Evolutionary conservation across 2,797 vertebrate genomes (phyloP).

Genomic region (Pelobates cultripes): DNA sequence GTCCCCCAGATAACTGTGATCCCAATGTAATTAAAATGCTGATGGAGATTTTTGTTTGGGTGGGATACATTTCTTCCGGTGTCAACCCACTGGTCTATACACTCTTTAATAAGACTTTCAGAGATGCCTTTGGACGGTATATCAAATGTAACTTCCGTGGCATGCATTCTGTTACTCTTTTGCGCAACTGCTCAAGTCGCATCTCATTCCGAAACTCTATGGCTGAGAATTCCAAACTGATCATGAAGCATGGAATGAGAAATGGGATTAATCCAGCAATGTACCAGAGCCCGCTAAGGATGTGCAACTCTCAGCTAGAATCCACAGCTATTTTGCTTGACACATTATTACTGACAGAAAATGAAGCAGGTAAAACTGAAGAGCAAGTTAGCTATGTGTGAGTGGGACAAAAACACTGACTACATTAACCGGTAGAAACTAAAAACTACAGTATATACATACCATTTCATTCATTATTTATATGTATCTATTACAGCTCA

Average conservation of each 20-base stretch:
- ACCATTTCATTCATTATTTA: slow-evolving; percentile 60
- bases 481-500: slow-evolving; percentile 23
- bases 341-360: slow-evolving; percentile 82
- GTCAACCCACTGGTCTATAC: slow-evolving; percentile 97
- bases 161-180: slow-evolving; percentile 63
- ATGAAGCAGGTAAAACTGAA: slow-evolving; percentile 80
- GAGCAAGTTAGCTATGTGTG: slow-evolving; percentile 86
- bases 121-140: slow-evolving; percentile 90
- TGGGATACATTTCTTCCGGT: slow-evolving; percentile 95
- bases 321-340: slow-evolving; percentile 79
- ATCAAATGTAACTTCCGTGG: slow-evolving; percentile 89
- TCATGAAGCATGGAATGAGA: slow-evolving; percentile 86
- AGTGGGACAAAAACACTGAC: slow-evolving; percentile 52
- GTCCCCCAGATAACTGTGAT: slow-evolving; percentile 76
- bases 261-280: slow-evolving; percentile 85
- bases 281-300: slow-evolving; percentile 84
- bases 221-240: slow-evolving; percentile 88
- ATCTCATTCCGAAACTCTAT: slow-evolving; percentile 83
- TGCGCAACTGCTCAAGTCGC: slow-evolving; percentile 71
- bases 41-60: slow-evolving; percentile 96
- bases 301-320: slow-evolving; percentile 75
- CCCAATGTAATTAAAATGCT: slow-evolving; percentile 78
- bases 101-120: slow-evolving; percentile 96
- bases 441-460: neutral
- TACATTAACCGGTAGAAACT: neutral